A percentile compares a stretch with the other conserved stretches of the same genome.
Evolutionary conservation across 1,140 invertebrate species (phyloP).

Genomic region (Cryptotermes secundus): DNA sequence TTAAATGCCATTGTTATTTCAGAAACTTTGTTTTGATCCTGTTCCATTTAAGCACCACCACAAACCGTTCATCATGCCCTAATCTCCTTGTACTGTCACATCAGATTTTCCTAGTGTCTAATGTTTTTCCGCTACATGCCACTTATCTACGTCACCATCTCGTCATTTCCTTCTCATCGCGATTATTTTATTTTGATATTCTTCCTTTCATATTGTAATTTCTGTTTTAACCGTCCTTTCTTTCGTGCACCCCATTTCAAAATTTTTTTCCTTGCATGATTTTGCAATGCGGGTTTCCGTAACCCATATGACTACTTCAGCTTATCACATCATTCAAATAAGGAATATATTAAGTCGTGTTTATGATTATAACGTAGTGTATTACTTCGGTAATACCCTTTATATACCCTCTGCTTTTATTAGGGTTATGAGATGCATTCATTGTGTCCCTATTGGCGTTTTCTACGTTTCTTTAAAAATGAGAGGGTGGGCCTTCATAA

Average conservation of each 20-base stretch:
- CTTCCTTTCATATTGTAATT: constrained; percentile 14
- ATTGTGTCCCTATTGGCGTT: too few relatives aligned
- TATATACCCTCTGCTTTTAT: too few relatives aligned
- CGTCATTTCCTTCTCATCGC: background rate
- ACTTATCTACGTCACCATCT: constrained; percentile 14
- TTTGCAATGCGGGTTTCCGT: background rate
- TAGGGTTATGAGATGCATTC: too few relatives aligned
- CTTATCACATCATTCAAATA: background rate
- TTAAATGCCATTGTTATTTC: background rate
- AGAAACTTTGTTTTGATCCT: background rate
- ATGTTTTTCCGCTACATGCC: constrained; percentile 10
- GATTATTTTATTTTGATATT: constrained; percentile 18
- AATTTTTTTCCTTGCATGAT: background rate
- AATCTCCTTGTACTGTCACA: constrained; percentile 1
- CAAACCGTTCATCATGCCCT: background rate
- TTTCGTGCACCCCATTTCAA: background rate
- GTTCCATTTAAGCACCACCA: background rate
- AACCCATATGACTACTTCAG: background rate
- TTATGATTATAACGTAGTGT: background rate
- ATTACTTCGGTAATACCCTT: too few relatives aligned
- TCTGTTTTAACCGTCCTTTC: background rate
- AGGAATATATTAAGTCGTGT: background rate
- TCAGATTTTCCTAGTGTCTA: background rate
- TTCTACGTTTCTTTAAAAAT: too few relatives aligned
- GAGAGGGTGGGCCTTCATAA: too few relatives aligned